Conservation (phyloP, 2,113 vertebrate species). For the Natator depressus region DNA sequence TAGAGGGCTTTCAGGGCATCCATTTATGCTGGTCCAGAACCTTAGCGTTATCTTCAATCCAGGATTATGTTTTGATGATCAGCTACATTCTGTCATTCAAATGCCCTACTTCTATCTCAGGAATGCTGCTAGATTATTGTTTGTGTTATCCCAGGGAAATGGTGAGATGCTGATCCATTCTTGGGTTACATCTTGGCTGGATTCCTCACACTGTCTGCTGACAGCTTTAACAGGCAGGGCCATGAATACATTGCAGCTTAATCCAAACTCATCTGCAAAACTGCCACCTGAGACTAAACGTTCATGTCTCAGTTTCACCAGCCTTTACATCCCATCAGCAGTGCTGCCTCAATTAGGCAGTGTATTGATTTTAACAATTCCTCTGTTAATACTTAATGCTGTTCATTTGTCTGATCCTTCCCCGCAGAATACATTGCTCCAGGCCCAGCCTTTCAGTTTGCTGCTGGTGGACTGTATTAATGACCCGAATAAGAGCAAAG, state of each 20-base stretch:
- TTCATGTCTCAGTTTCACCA: constrained; percentile 6
- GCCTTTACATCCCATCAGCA: constrained; percentile 8
- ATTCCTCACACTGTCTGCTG: constrained; percentile 8
- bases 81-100: neutral
- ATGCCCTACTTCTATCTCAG: constrained; percentile 30
- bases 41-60: neutral
- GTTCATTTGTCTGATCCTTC: constrained; percentile 26
- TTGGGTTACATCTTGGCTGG: constrained; percentile 33
- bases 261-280: constrained; percentile 34
- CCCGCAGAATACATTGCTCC: neutral
- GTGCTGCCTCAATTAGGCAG: neutral
- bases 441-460: constrained; percentile 36
- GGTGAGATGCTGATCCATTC: constrained; percentile 32
- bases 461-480: constrained; percentile 30
- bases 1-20: neutral
- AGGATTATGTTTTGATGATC: neutral
- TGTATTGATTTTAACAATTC: constrained; percentile 26
- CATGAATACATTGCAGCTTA: constrained; percentile 36
- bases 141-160: constrained; percentile 21
- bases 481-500: constrained; percentile 16
- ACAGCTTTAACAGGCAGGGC: constrained; percentile 41
- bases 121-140: constrained; percentile 40
- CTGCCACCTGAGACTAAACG: constrained; percentile 50
- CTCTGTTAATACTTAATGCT: constrained; percentile 20
- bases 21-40: neutral